Evolutionary conservation across 2,888 invertebrate genomes (phyloP).

Genomic region (Philhelius pedissequus): DNA sequence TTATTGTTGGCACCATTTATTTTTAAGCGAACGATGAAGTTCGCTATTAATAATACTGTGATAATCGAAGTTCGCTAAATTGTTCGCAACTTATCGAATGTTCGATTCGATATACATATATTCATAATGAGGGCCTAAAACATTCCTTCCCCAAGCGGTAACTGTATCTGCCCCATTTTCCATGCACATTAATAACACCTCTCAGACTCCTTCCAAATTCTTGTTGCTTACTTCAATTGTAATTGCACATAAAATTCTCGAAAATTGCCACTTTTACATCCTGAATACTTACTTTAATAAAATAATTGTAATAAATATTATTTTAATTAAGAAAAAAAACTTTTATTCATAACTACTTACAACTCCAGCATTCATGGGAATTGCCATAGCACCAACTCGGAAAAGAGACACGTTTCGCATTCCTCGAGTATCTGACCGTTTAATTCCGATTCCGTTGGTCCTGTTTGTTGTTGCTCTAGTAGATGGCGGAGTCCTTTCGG

Average conservation of each 20-base stretch:
- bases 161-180: constrained; percentile 12
- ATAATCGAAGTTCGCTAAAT: no score
- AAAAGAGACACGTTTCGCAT: constrained; percentile 77
- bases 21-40: no score
- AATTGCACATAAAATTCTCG: constrained; percentile 16
- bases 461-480: constrained; percentile 72
- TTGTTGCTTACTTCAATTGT: neutral
- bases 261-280: constrained; percentile 15
- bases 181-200: neutral
- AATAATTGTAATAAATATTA: no score
- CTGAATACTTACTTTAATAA: no score
- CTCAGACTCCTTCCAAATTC: neutral
- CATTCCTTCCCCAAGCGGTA: neutral
- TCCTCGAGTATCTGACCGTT: constrained; percentile 76
- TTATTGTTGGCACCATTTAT: no score
- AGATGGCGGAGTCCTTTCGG: constrained; percentile 90
- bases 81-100: no score
- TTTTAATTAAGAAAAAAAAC: no score
- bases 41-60: no score
- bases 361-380: constrained; percentile 75
- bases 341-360: constrained; percentile 32
- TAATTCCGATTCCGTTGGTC: constrained; percentile 72
- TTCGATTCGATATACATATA: no score
- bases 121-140: no score
- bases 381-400: constrained; percentile 78